Evolutionary conservation across 2,113 vertebrate genomes (phyloP).

Genomic region (Gallinago media): DNA sequence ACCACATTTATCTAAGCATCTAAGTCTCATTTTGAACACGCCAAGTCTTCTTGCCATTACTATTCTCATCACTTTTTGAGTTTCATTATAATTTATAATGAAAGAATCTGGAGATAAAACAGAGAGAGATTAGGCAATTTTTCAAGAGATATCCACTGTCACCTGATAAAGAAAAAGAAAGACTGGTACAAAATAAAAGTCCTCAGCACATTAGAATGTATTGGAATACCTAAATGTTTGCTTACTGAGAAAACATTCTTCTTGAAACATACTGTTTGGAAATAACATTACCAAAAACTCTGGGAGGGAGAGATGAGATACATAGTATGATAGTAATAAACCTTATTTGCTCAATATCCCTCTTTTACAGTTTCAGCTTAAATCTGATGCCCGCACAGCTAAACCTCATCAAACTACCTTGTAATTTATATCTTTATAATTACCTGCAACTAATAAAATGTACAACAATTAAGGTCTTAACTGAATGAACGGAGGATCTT

Average conservation of each 20-base stretch:
- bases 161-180: not conserved
- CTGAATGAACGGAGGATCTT: not conserved
- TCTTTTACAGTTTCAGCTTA: not conserved
- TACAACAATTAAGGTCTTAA: not conserved
- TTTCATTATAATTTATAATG: conserved; percentile 73
- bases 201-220: not conserved
- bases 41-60: conserved; percentile 53
- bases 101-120: conserved; percentile 56
- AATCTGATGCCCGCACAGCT: not conserved
- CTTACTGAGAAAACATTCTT: not conserved
- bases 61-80: conserved; percentile 60
- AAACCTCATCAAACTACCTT: not conserved
- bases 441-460: not conserved
- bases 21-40: conserved; percentile 16
- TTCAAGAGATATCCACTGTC: conserved; percentile 55
- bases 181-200: not conserved
- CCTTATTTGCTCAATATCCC: not conserved
- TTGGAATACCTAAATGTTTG: not conserved
- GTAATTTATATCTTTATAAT: not conserved
- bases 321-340: not conserved
- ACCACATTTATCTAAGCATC: conserved; percentile 1
- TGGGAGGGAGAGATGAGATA: not conserved
- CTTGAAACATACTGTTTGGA: not conserved
- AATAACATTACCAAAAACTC: not conserved
- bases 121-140: conserved; percentile 62